Evolutionary conservation across 2,797 vertebrate species (phyloP).

Genomic region (Podarcis lilfordi): DNA sequence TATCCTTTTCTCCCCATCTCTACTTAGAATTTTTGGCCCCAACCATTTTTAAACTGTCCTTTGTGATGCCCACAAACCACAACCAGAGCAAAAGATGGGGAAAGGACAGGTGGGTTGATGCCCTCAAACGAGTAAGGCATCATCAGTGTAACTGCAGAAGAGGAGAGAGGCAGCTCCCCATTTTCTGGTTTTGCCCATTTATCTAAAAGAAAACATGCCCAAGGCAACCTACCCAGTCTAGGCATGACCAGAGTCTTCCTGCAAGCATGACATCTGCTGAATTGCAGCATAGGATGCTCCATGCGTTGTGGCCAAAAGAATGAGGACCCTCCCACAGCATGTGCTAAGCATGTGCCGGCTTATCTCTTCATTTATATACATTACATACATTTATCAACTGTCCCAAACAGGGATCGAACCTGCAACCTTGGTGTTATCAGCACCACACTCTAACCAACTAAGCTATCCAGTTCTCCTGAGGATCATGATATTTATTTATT

Average conservation of each 20-base stretch:
- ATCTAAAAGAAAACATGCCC: neutral
- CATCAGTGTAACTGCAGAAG: too few species aligned
- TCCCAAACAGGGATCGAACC: neutral
- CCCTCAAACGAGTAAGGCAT: neutral
- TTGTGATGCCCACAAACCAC: neutral
- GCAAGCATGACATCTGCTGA: neutral
- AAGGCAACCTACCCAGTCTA: neutral
- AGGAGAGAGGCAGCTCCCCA: neutral
- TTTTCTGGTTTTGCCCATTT: neutral
- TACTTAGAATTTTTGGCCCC: neutral
- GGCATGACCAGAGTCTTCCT: neutral
- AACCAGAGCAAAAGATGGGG: neutral
- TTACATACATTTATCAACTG: neutral
- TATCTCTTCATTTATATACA: neutral
- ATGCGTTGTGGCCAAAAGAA: neutral
- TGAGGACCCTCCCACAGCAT: neutral
- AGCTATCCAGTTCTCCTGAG: too few species aligned
- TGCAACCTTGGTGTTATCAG: neutral
- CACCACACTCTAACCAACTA: neutral
- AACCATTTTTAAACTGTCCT: too few species aligned
- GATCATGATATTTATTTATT: too few species aligned
- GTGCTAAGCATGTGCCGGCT: neutral
- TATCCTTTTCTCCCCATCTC: neutral
- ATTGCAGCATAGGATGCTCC: neutral
- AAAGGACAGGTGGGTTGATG: neutral